These are phyloP conservation scores for Panagrolaimus sp. DNA, from an alignment of 1,140 invertebrate genomes.

Conservation along the genomic window DNA sequence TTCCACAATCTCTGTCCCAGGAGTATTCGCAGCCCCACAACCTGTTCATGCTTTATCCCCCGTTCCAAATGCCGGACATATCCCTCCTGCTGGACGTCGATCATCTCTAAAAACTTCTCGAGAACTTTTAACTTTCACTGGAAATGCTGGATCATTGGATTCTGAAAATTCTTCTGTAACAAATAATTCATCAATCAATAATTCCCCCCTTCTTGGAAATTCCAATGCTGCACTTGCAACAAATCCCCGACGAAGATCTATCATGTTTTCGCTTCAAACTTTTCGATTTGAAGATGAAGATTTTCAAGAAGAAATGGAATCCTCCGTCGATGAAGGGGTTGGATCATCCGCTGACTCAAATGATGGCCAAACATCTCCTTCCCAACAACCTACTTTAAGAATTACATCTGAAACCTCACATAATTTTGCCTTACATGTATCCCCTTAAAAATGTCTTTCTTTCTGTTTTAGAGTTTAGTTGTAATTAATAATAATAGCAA, in stretches of 20 bases:
- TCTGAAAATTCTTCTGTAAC: background rate
- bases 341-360: too few relatives aligned
- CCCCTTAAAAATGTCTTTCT: too few relatives aligned
- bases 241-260: background rate
- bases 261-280: conserved; percentile 4
- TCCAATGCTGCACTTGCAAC: background rate
- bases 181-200: background rate
- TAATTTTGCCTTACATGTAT: too few relatives aligned
- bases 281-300: conserved; percentile 1
- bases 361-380: too few relatives aligned
- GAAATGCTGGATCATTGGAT: background rate
- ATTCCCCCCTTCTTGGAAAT: too few relatives aligned
- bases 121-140: background rate
- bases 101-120: background rate
- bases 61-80: background rate
- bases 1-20: background rate
- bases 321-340: too few relatives aligned
- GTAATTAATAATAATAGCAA: too few relatives aligned
- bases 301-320: background rate
- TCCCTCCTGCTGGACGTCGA: background rate
- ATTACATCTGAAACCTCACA: too few relatives aligned
- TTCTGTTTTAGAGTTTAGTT: too few relatives aligned
- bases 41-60: background rate
- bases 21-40: background rate
- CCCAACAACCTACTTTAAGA: too few relatives aligned